phyloP scores from a whole-genome alignment of 2,113 vertebrate genomes.

The Xenus cinereus region DNA sequence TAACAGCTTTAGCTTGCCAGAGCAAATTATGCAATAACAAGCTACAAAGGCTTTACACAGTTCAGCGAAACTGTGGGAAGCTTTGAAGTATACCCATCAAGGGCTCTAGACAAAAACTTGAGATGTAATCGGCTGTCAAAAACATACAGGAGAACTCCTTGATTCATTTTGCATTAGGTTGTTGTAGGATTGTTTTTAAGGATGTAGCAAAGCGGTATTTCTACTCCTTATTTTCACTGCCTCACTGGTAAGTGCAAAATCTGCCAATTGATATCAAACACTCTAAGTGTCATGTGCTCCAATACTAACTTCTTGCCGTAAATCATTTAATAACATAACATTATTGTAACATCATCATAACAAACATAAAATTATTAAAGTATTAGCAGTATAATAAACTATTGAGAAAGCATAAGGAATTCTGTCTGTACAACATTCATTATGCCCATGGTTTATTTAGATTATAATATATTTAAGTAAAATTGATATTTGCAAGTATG shows the following conservation, averaged over 20 bases:
- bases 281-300: not conserved
- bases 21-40: constrained; percentile 13
- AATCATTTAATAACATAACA: not conserved
- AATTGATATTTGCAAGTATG: not conserved
- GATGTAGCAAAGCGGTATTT: not conserved
- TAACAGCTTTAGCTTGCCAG: not conserved
- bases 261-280: not conserved
- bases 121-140: not conserved
- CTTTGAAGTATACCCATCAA: constrained; percentile 6
- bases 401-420: not conserved
- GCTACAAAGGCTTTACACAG: constrained; percentile 13
- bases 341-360: not conserved
- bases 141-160: not conserved
- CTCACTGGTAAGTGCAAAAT: not conserved
- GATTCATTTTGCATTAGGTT: not conserved
- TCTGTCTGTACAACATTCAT: not conserved
- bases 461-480: not conserved
- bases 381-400: not conserved
- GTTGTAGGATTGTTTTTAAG: not conserved
- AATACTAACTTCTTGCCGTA: not conserved
- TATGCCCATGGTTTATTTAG: not conserved
- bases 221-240: not conserved
- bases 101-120: not conserved
- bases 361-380: not conserved
- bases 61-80: not conserved